Percentiles rank a stretch among this genome's conserved stretches.
These are phyloP conservation scores for Acanthopagrus latus DNA, from an alignment of 2,797 vertebrate species.

Conservation along the genomic window DNA sequence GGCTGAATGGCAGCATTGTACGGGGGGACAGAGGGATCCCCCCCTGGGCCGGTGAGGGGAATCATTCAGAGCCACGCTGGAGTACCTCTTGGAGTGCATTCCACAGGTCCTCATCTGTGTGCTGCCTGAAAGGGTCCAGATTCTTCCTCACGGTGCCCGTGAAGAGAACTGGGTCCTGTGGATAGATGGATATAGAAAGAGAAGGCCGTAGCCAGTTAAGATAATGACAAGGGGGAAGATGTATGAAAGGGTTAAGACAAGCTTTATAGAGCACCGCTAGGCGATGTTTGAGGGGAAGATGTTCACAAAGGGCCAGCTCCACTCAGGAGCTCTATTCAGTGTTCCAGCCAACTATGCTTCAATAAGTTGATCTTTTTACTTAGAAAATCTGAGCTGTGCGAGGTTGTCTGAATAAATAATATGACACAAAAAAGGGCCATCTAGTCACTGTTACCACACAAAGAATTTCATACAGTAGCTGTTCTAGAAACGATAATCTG, in stretches of 20 bases:
- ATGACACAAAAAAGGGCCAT: conserved; percentile 43
- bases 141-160: conserved; percentile 96
- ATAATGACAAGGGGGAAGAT: conserved; percentile 81
- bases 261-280: conserved; percentile 77
- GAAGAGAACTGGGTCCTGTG: conserved; percentile 95
- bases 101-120: conserved; percentile 95
- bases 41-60: conserved; percentile 80
- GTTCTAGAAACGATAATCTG: conserved; percentile 37
- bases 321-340: conserved; percentile 78
- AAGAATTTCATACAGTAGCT: conserved; percentile 24
- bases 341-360: conserved; percentile 69
- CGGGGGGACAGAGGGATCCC: conserved; percentile 83
- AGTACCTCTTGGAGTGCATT: conserved; percentile 95
- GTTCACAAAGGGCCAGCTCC: conserved; percentile 80
- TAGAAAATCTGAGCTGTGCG: conserved; percentile 61
- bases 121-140: conserved; percentile 95
- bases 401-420: conserved; percentile 55
- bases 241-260: conserved; percentile 85
- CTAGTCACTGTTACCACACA: conserved; percentile 33
- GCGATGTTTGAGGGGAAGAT: conserved; percentile 80
- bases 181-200: conserved; percentile 84
- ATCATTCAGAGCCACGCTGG: conserved; percentile 85
- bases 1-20: conserved; percentile 88
- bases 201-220: conserved; percentile 85
- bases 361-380: conserved; percentile 82